A percentile compares a stretch with the other conserved stretches of the same genome.
Conservation (phyloP, 2,888 invertebrate species). For the Nemapogon koenigi region DNA sequence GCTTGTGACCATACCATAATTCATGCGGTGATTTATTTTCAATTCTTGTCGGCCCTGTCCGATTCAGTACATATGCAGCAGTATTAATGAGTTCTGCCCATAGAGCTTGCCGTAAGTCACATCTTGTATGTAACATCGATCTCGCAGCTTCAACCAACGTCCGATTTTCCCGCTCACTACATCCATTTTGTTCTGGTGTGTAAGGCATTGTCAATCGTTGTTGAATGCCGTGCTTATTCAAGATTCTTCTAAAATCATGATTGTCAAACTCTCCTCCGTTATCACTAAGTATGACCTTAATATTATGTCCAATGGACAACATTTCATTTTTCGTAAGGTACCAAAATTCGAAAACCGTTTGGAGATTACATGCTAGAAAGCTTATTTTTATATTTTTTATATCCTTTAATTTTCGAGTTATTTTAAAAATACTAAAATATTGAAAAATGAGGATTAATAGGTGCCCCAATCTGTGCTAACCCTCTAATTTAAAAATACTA, state of each 20-base stretch:
- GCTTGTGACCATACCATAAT: not conserved
- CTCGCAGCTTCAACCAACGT: constrained; percentile 3
- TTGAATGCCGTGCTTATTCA: not conserved
- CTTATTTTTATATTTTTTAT: no score
- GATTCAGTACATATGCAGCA: constrained; percentile 2
- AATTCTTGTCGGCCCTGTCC: constrained; percentile 1
- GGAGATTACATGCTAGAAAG: no score
- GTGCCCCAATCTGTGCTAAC: no score
- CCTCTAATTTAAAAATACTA: no score
- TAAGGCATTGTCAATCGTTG: constrained; percentile 5
- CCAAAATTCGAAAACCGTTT: no score
- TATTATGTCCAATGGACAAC: no score
- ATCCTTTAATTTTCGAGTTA: no score
- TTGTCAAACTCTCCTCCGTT: constrained; percentile 9
- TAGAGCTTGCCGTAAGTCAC: no score
- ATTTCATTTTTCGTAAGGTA: no score
- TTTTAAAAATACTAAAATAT: no score
- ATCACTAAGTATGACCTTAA: constrained; percentile 1
- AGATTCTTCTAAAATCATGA: not conserved
- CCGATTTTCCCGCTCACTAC: not conserved
- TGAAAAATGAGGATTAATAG: no score
- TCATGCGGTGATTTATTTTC: no score
- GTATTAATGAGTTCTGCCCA: constrained; percentile 1
- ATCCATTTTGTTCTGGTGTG: constrained; percentile 7
- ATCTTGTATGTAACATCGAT: constrained; percentile 1